A percentile compares a stretch with the other conserved stretches of the same genome.
These are phyloP conservation scores for Motacilla tschutschensis DNA, from an alignment of 2,113 vertebrate species.

Conservation along the genomic window DNA sequence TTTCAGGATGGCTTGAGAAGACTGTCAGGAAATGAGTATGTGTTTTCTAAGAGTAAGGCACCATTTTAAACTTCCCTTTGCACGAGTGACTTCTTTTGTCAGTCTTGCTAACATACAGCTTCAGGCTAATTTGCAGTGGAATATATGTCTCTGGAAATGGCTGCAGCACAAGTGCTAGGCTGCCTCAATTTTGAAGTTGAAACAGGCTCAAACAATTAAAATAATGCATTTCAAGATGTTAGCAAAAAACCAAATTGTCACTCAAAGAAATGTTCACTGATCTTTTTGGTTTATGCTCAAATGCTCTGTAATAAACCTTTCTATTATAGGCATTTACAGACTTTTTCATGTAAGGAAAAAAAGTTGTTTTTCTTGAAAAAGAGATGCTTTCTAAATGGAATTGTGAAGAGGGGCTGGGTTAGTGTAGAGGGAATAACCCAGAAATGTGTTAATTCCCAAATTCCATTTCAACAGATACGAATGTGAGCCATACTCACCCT, in stretches of 20 bases:
- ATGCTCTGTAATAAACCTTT: not conserved
- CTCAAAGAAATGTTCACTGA: not conserved
- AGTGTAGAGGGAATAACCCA: not conserved
- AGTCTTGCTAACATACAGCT: not conserved
- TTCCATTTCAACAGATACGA: slow-evolving; percentile 76
- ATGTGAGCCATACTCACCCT: slow-evolving; percentile 82
- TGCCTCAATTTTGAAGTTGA: not conserved
- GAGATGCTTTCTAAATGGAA: not conserved
- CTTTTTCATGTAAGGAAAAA: not conserved
- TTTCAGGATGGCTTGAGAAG: slow-evolving; percentile 88
- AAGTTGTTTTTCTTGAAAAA: not conserved
- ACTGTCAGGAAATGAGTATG: slow-evolving; percentile 89
- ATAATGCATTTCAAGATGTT: not conserved
- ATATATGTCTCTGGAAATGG: not conserved
- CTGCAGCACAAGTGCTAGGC: not conserved
- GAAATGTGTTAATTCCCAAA: not conserved
- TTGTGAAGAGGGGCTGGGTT: not conserved
- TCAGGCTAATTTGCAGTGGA: not conserved
- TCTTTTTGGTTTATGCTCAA: not conserved
- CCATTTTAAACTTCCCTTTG: not conserved
- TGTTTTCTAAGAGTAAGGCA: slow-evolving; percentile 92
- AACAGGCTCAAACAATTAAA: slow-evolving; percentile 7
- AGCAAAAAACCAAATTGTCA: not conserved
- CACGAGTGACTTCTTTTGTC: not conserved
- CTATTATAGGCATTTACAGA: not conserved